These are phyloP conservation scores for Hecatera dysodea DNA, from an alignment of 2,888 invertebrate species.

Conservation along the genomic window DNA sequence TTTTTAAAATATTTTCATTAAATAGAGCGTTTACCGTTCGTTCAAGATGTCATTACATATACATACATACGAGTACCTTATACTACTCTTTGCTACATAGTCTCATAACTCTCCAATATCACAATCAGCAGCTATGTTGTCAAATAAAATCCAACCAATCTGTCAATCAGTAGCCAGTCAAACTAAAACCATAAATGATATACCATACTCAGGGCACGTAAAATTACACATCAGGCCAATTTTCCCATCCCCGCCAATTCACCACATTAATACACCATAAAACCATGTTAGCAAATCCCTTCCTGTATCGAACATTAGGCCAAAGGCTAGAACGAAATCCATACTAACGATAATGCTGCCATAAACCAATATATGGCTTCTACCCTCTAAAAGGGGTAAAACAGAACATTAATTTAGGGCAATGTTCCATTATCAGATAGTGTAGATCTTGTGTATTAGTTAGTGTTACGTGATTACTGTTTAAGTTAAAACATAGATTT, in stretches of 20 bases:
- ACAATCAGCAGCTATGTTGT: no score
- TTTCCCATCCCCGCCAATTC: constrained; percentile 25
- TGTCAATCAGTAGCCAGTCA: no score
- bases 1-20: no score
- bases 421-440: constrained; percentile 53
- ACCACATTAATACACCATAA: constrained; percentile 22
- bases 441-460: constrained; percentile 32
- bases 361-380: constrained; percentile 57
- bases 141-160: no score
- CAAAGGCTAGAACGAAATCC: constrained; percentile 49
- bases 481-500: constrained; percentile 30
- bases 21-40: no score
- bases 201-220: background rate
- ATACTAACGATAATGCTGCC: constrained; percentile 56
- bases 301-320: constrained; percentile 41
- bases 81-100: no score
- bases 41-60: no score
- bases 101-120: no score
- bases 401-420: constrained; percentile 50
- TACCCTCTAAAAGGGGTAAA: constrained; percentile 51
- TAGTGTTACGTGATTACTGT: constrained; percentile 28
- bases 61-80: no score
- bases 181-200: background rate
- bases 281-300: constrained; percentile 27
- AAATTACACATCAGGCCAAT: background rate